Base-by-base conservation (phyloP, 2,797 vertebrate species). In the Etheostoma nigrum region DNA sequence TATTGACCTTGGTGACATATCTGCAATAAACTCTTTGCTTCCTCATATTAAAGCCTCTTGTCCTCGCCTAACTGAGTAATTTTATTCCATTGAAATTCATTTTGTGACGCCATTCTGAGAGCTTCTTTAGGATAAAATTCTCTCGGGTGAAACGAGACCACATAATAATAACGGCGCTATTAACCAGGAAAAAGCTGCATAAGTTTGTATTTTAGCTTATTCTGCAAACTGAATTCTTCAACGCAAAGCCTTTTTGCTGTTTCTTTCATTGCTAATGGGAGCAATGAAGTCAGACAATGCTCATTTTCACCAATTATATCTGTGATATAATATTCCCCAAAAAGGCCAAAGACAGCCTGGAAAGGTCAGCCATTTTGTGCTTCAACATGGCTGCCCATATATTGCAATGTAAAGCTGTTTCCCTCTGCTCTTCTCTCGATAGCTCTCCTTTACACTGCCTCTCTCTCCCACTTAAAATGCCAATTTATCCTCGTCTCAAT, bases 301-400 rank as follows among this genome's bases (percentile, higher is more conserved):
- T 76, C 42, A 67, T 77, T 84, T 66, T 60, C 45, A 53, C 52
- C 72, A 42, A 58, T 77, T 76, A 76, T 30, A 80, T 64, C 52
- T 59, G 33, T 11, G 1, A 72, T 78, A 55, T 33, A 60, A 82
- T 66, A 69, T 71, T 81, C 64, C 62, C 51, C 67, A 13, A 67
- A 86, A 88, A 87, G 82, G 81, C 86, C 81, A 78, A 61, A 87
- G 66, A 74, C 74, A 71, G 72, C 75, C 76, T 45, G 5, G 76
- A 92, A 91, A 92, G 92, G 92, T 93, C 91, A 90, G 92, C 92
- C 93, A 93, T 93, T 94, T 94, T 94, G 92, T 93, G 89, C 85
- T 85, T 84, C 89, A 93, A 93, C 93, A 93, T 93, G 93, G 93
- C 91, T 88, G 89, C 90, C 83, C 85, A 90, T 93, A 91, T 89